Percentiles rank a stretch among this genome's conserved stretches.
phyloP scores from a whole-genome alignment of 2,797 vertebrate species.

The Dallia pectoralis region DNA sequence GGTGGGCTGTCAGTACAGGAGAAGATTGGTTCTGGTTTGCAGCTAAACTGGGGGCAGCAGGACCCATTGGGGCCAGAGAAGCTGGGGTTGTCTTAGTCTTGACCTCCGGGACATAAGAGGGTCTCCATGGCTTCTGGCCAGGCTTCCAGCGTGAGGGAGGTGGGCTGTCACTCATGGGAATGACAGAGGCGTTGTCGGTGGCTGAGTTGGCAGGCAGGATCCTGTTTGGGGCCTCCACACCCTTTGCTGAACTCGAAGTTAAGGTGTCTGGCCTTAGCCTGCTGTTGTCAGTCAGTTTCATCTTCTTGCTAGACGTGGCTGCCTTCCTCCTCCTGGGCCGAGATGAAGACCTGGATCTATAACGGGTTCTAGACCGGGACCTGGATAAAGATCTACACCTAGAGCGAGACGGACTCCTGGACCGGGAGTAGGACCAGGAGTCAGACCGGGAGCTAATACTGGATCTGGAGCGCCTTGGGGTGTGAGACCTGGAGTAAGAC shows the following conservation, averaged over 20 bases:
- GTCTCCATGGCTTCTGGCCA: slow-evolving; percentile 97
- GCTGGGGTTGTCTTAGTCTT: slow-evolving; percentile 79
- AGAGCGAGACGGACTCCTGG: slow-evolving; percentile 69
- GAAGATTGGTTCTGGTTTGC: slow-evolving; percentile 62
- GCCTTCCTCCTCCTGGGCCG: slow-evolving; percentile 63
- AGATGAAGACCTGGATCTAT: slow-evolving; percentile 56
- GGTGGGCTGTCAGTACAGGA: slow-evolving; percentile 47
- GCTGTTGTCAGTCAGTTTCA: slow-evolving; percentile 67
- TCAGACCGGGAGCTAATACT: slow-evolving; percentile 58
- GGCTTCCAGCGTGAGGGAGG: slow-evolving; percentile 98
- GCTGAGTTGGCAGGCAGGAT: slow-evolving; percentile 60
- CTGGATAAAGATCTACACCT: slow-evolving; percentile 60
- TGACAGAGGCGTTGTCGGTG: slow-evolving; percentile 82
- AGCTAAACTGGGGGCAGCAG: slow-evolving; percentile 49
- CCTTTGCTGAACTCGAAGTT: slow-evolving; percentile 64
- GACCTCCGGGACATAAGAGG: slow-evolving; percentile 92
- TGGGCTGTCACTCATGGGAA: slow-evolving; percentile 94
- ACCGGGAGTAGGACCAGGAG: slow-evolving; percentile 59
- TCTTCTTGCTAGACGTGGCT: slow-evolving; percentile 72
- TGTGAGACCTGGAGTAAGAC: slow-evolving; percentile 80
- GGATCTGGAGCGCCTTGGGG: slow-evolving; percentile 69
- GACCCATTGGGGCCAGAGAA: slow-evolving; percentile 61
- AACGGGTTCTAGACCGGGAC: slow-evolving; percentile 55
- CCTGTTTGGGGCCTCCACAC: slow-evolving; percentile 63
- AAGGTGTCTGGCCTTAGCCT: slow-evolving; percentile 68